Base-by-base conservation (phyloP, 2,113 vertebrate genomes). In the Nyctibius bracteatus region DNA sequence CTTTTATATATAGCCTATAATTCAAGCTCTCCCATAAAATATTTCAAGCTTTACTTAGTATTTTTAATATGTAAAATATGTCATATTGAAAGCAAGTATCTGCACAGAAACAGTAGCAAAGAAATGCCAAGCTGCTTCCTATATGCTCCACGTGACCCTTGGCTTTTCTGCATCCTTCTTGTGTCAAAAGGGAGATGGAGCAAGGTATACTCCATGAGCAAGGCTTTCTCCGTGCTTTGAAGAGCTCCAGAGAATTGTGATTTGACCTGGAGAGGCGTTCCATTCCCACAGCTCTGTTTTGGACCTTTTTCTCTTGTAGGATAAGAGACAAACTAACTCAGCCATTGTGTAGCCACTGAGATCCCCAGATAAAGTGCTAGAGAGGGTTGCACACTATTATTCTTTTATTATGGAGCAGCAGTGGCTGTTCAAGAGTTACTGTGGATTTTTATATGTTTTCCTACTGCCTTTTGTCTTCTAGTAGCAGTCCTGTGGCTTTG, bases 71-170 rank as follows among this genome's bases (percentile, higher is more conserved):
- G 12, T 58, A 73, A 55, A 80, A 58, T 52, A 37, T 31, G 43
- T 20, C 8, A 15, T 9, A 31, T 33, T 47, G n/a, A 93, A 82
- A 82, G 20, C 41, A 86, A 83, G 5, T 23, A 43, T 55, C 71
- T 65, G 30, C 72, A 49, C 35, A 63, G 47, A 59, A 94, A 58
- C 22, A 59, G 46, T 0, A 59, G 24, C 33, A 66, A 78, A 86
- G 28, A 72, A 94, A 81, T 35, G 15, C 12, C 4, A 28, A 46
- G 49, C 31, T 80, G 30, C 11, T 79, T 71, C 72, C 52, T 15
- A 14, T 27, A 12, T 0, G 1, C 10, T 49, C 27, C 0, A 0
- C 20, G 10, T 0, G 0, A 49, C 16, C 25, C 31, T 68, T 21
- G 18, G 23, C 6, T 85, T 75, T 81, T 65, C 44, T 81, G 33